Evolutionary conservation across 2,888 invertebrate species (phyloP), one percentile per base, ranked within the genome.

Genomic region (Sarcophaga carnaria): DNA sequence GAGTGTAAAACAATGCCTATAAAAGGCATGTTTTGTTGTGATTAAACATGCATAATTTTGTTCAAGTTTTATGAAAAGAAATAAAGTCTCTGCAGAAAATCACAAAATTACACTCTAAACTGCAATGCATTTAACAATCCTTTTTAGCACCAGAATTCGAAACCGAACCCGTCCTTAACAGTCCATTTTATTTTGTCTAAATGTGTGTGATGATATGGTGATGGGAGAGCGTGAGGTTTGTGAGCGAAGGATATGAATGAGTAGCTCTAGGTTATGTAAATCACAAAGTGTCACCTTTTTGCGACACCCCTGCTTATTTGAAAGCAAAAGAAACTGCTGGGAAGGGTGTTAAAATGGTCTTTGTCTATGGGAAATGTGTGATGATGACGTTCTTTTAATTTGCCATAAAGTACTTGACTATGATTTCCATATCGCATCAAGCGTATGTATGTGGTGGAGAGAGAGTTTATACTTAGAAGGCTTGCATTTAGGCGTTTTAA

Each of bases 401-500:
- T 87, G 80, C 80, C 80, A 80, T 81, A 81, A 77, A 86, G 72
- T 75, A 72, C 80, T 80, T 86, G 75, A 78, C 12, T 86, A 71
- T 79, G 77, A 83, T 83, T 83, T 83, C 78, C 83, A 78, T 78
- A 83, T 71, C 63, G 37, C 4, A 45, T 59, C 72, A 37, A 37
- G 54, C 54, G 54, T 54, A 49, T 14, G 54, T 54, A 49, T 14
- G 17, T 14, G 54, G 54, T 54, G 17, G 17, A 17, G 54, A 17
- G 54, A 54, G 54, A 54, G 12, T 54, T 54, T 17, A 54, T 54
- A 54, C 17, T 14, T 14, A 5, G 14, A 54, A 54, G 17, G 54
- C 54, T 14, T 77, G 80, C 80, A 82, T 85, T 83, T 85, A 89
- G 87, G 88, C 87, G 87, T 88, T 88, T 88, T 86, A 85, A 88